phyloP scores from a whole-genome alignment of 2,113 vertebrate species.

The Scolopax mira region DNA sequence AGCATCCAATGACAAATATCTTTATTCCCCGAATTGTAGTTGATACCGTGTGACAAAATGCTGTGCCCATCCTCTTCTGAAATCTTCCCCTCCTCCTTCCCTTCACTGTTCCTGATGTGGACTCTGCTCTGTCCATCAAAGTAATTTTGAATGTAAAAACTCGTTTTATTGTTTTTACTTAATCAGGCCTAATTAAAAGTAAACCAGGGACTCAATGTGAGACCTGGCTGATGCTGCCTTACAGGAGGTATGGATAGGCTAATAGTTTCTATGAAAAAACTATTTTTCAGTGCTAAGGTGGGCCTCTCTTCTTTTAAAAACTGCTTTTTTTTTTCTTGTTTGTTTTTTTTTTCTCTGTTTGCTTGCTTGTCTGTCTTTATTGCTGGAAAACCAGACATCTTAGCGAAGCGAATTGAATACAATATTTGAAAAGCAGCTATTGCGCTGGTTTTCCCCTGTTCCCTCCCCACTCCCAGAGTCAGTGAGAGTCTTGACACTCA shows the following conservation, averaged over 20 bases:
- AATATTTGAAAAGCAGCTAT: not conserved
- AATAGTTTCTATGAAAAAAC: not conserved
- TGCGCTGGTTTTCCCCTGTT: not conserved
- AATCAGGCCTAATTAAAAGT: not conserved
- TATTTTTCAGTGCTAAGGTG: not conserved
- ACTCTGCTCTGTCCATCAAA: not conserved
- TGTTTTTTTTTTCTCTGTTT: not conserved
- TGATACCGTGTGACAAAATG: not conserved
- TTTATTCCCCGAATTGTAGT: not conserved
- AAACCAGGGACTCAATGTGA: not conserved
- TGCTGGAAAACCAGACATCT: not conserved
- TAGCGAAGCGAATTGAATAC: not conserved
- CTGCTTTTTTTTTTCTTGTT: not conserved
- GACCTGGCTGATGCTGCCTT: not conserved
- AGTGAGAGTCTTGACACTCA: not conserved
- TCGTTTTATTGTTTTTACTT: not conserved
- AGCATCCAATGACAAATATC: not conserved
- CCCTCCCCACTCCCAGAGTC: not conserved
- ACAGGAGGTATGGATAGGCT: not conserved
- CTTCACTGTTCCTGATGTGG: not conserved
- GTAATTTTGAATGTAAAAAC: not conserved
- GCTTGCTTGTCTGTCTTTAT: not conserved
- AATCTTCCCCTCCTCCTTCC: not conserved
- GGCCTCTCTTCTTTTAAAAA: not conserved
- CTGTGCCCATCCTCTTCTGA: not conserved